Percentiles rank a stretch among this genome's conserved stretches.
phyloP scores from a whole-genome alignment of 2,113 vertebrate genomes.

The Octodon degus region DNA sequence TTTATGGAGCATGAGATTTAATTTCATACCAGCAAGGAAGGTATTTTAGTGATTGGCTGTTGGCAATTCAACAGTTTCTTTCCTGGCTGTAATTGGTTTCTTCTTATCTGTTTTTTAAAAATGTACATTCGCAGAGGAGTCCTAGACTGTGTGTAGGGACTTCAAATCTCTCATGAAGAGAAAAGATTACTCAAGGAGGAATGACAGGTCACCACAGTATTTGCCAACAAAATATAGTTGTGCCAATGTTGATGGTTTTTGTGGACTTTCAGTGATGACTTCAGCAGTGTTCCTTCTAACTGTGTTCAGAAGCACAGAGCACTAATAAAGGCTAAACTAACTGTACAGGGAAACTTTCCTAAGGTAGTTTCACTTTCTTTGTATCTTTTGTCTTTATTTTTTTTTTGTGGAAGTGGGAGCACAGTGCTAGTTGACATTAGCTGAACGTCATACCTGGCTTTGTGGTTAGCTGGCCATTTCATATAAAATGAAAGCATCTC shows the following conservation, averaged over 20 bases:
- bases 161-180: slow-evolving; percentile 43
- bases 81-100: slow-evolving; percentile 44
- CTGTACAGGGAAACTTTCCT: background rate
- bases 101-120: slow-evolving; percentile 42
- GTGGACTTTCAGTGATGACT: background rate
- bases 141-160: background rate
- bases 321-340: slow-evolving; percentile 30
- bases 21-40: slow-evolving; percentile 46
- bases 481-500: slow-evolving; percentile 36
- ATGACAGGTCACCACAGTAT: background rate
- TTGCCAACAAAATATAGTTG: slow-evolving; percentile 30
- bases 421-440: background rate
- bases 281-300: background rate
- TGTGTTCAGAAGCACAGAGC: background rate
- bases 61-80: slow-evolving; percentile 50
- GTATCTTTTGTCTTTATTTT: background rate
- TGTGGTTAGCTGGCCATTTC: slow-evolving; percentile 37
- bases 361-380: background rate
- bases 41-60: slow-evolving; percentile 60
- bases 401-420: background rate
- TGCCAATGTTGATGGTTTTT: background rate
- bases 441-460: slow-evolving; percentile 34
- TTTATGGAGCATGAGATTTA: slow-evolving; percentile 52
- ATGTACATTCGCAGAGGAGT: slow-evolving; percentile 4
- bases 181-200: slow-evolving; percentile 30